Conservation (phyloP, 2,113 vertebrate genomes). For the Bos indicus region DNA sequence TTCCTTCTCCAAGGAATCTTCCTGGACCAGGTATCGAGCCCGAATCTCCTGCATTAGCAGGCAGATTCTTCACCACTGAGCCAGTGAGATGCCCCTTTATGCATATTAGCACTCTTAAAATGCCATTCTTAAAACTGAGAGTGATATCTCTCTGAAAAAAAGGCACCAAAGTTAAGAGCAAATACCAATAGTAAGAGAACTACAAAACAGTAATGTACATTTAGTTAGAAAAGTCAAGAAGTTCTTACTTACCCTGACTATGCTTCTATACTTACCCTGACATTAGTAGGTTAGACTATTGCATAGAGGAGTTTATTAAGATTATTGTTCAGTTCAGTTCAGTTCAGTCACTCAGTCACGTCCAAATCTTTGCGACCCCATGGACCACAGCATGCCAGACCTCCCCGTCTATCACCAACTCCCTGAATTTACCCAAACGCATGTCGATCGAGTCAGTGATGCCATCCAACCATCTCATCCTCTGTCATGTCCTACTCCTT, state of each 20-base stretch:
- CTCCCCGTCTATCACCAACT: not conserved
- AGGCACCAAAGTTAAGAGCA: not conserved
- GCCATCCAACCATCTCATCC: not conserved
- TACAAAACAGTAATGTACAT: not conserved
- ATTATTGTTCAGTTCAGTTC: not conserved
- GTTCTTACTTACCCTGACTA: not conserved
- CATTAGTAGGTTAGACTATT: not conserved
- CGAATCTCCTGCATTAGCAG: not conserved
- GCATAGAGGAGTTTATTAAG: not conserved
- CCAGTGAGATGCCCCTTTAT: not conserved
- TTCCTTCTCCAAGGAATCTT: not conserved
- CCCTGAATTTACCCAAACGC: not conserved
- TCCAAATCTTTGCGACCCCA: rapidly evolving
- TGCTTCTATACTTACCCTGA: not conserved
- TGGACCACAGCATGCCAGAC: not conserved
- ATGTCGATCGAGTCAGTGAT: not conserved
- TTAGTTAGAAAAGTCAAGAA: not conserved
- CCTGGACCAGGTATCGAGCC: not conserved
- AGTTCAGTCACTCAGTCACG: not conserved
- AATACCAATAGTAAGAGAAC: not conserved
- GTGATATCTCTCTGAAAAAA: not conserved
- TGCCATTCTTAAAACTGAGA: not conserved
- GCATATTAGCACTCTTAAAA: not conserved
- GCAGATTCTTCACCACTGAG: not conserved
- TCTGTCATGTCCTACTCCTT: not conserved